Evolutionary conservation across 2,888 invertebrate species (phyloP).

Genomic region (Parapristionchus giblindavisi): DNA sequence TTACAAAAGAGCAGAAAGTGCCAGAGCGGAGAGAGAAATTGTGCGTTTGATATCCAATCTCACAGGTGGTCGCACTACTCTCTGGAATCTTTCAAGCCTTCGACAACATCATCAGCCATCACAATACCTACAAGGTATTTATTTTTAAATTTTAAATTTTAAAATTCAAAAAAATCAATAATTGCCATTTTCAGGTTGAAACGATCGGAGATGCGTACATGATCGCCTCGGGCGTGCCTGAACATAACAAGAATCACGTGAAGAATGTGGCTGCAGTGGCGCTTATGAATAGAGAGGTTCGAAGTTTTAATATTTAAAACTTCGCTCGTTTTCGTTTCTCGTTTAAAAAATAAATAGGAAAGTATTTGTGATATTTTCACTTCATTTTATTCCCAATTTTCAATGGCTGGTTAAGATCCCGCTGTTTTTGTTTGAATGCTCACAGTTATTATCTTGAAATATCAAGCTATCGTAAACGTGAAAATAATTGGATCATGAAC

Average conservation of each 20-base stretch:
- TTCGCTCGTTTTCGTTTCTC: background rate
- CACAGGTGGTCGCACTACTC: slow-evolving; percentile 60
- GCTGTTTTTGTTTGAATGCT: no score
- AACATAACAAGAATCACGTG: slow-evolving; percentile 58
- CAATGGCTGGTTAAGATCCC: no score
- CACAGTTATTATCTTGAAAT: no score
- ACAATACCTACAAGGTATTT: slow-evolving; percentile 63
- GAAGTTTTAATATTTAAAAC: background rate
- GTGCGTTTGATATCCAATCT: no score
- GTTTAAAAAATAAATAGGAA: background rate
- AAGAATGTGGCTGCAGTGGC: slow-evolving; percentile 63
- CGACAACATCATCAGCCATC: slow-evolving; percentile 62
- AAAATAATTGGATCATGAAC: no score
- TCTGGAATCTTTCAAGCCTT: slow-evolving; percentile 65
- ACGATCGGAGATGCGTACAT: slow-evolving; percentile 68
- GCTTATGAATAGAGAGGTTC: slow-evolving; percentile 61
- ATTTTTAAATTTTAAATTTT: background rate
- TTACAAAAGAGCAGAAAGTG: no score
- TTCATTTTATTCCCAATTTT: no score
- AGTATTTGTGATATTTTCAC: background rate
- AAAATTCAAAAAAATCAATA: background rate
- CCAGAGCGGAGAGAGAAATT: no score
- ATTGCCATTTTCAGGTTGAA: slow-evolving; percentile 51
- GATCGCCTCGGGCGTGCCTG: slow-evolving; percentile 67
- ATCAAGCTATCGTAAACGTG: no score